A percentile compares a stretch with the other conserved stretches of the same genome.
Evolutionary conservation across 2,797 vertebrate species (phyloP).

Genomic region (Rhyacichthys aspro): DNA sequence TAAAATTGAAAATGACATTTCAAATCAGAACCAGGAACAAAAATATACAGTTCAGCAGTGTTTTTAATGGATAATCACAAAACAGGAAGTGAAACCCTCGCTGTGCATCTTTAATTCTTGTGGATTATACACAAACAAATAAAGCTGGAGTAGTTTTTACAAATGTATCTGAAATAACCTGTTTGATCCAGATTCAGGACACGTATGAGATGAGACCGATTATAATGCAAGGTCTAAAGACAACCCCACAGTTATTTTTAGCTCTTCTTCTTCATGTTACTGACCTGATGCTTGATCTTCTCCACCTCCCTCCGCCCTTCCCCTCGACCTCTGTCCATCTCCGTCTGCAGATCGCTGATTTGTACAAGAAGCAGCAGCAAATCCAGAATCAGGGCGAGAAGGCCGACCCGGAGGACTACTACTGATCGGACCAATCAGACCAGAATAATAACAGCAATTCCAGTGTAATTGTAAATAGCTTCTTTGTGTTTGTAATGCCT

Average conservation of each 20-base stretch:
- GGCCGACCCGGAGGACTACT: slow-evolving; percentile 81
- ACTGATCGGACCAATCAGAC: slow-evolving; percentile 68
- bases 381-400: slow-evolving; percentile 89
- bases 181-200: too few relatives aligned
- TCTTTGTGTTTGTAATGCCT: slow-evolving; percentile 44
- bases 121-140: too few relatives aligned
- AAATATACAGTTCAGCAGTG: too few relatives aligned
- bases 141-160: too few relatives aligned
- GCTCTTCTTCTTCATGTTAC: slow-evolving; percentile 53
- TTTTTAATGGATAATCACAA: too few relatives aligned
- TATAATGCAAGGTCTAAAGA: too few relatives aligned
- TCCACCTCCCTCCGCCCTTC: background rate
- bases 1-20: too few relatives aligned
- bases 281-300: slow-evolving; percentile 53
- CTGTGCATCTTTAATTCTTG: too few relatives aligned
- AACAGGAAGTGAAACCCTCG: too few relatives aligned
- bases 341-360: slow-evolving; percentile 82
- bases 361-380: slow-evolving; percentile 91
- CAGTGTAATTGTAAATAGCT: slow-evolving; percentile 70
- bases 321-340: slow-evolving; percentile 20
- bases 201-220: too few relatives aligned
- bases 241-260: slow-evolving; percentile 37
- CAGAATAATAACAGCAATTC: slow-evolving; percentile 27
- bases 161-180: too few relatives aligned
- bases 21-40: too few relatives aligned